Percentiles rank a stretch among this genome's conserved stretches.
phyloP scores from a whole-genome alignment of 2,888 invertebrate species.

The Eudasyphora cyanicolor region DNA sequence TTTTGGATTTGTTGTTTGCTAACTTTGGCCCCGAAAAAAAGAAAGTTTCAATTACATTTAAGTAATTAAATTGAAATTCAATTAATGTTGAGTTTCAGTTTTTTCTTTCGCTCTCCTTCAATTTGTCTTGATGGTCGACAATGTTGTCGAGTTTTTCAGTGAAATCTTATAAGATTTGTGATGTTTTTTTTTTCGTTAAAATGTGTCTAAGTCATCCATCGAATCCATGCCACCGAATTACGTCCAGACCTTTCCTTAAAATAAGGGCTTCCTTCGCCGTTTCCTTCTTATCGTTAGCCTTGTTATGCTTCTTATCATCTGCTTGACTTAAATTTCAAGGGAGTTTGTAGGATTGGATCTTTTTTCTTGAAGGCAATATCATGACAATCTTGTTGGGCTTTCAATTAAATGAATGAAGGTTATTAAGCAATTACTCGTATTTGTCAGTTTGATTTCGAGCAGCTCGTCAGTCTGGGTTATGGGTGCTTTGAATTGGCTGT shows the following conservation, averaged over 20 bases:
- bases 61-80: slow-evolving; percentile 64
- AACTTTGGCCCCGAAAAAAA: neutral
- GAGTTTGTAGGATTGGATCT: neutral
- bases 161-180: slow-evolving; percentile 60
- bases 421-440: slow-evolving; percentile 7
- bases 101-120: neutral
- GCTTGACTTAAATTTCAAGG: neutral
- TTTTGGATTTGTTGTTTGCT: neutral
- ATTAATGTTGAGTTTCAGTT: slow-evolving; percentile 52
- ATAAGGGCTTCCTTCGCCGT: neutral
- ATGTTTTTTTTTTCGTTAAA: no score
- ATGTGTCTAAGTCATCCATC: no score
- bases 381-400: no score
- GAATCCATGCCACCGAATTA: no score
- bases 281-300: neutral
- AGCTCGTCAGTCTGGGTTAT: neutral
- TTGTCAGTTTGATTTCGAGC: neutral
- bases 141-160: slow-evolving; percentile 43
- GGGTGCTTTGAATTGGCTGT: neutral
- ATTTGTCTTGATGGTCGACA: neutral
- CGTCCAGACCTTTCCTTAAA: no score
- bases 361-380: neutral
- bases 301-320: neutral
- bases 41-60: slow-evolving; percentile 63
- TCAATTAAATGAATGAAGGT: slow-evolving; percentile 2